Base-by-base conservation (phyloP, 2,797 vertebrate species). In the Poecilia velifera region DNA sequence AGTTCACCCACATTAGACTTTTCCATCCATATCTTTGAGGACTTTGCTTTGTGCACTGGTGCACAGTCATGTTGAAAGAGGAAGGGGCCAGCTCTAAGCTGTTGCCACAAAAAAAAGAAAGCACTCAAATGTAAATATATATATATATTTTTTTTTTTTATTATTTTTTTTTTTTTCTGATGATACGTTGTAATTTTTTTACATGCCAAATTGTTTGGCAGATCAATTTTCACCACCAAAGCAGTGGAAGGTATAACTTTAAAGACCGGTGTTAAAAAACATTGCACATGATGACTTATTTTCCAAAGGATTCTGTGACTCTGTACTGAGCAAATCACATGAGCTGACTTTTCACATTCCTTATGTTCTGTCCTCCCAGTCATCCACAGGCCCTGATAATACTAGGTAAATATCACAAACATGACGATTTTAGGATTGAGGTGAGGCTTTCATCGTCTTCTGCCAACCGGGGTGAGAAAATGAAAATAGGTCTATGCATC, bases 381-480 rank as follows among this genome's bases (percentile, higher is more conserved):
- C 96, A 97, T 96, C 96, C 95, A 94, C 94, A 91, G 95, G 93
- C 95, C 90, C 94, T 95, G 96, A 97, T 96, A 97, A 96, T 95
- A 91, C 95, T 95, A 94, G 95, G 95, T 95, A 97, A 96, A 96
- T 95, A 96, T 96, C 96, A 96, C 95, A 95, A 96, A 95, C 95
- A 94, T 96, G 96, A 97, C 96, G 96, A 96, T 96, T 96, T 95
- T 95, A 94, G 91, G 95, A 96, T 94, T 94, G 95, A 94, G 94
- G 96, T 96, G 94, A 96, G 94, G 94, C 90, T 84, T 88, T 92
- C 88, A 92, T 90, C 92, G 88, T 91, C 87, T 81, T 85, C 84
- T 85, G 88, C 87, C 91, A 89, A 90, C 91, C 81, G 91, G 94
- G 92, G 94, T 91, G 91, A 91, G 92, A 91, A 91, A 94, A 36